Evolutionary conservation across 2,113 vertebrate species (phyloP).

Genomic region (Scomber scombrus): DNA sequence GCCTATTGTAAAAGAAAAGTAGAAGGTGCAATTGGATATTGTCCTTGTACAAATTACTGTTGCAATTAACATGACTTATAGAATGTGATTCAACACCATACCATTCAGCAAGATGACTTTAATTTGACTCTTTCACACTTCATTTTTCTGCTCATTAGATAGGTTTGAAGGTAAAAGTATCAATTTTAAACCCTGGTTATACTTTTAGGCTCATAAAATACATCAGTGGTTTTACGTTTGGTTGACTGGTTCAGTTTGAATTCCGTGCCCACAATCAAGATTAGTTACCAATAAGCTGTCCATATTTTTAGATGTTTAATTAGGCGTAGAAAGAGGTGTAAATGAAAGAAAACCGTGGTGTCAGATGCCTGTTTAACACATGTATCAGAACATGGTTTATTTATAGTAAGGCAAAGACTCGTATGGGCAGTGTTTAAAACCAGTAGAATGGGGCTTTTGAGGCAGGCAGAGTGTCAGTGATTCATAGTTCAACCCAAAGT

Average conservation of each 20-base stretch:
- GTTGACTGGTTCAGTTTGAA: neutral
- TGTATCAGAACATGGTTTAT: conserved; percentile 46
- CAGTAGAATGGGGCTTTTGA: conserved; percentile 60
- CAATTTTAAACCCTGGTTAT: neutral
- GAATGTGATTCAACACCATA: neutral
- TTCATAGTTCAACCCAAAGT: conserved; percentile 81
- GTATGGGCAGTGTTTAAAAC: conserved; percentile 57
- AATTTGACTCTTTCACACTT: neutral
- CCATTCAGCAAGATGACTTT: neutral
- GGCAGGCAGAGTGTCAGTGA: conserved; percentile 77
- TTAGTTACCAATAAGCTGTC: conserved; percentile 1
- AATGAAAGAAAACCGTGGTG: conserved; percentile 30
- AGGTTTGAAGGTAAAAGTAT: neutral
- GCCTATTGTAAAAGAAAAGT: neutral
- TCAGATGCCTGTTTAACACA: conserved; percentile 47
- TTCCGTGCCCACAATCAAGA: neutral
- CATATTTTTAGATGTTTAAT: conserved; percentile 34
- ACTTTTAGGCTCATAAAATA: neutral
- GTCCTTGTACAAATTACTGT: neutral
- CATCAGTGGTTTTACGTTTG: conserved; percentile 3
- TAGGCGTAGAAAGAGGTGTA: neutral
- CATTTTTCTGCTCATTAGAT: neutral
- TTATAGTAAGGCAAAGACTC: conserved; percentile 48
- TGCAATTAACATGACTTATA: neutral
- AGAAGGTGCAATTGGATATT: neutral